These are phyloP conservation scores for Calameuta pallipes DNA, from an alignment of 2,888 invertebrate genomes.

Conservation along the genomic window DNA sequence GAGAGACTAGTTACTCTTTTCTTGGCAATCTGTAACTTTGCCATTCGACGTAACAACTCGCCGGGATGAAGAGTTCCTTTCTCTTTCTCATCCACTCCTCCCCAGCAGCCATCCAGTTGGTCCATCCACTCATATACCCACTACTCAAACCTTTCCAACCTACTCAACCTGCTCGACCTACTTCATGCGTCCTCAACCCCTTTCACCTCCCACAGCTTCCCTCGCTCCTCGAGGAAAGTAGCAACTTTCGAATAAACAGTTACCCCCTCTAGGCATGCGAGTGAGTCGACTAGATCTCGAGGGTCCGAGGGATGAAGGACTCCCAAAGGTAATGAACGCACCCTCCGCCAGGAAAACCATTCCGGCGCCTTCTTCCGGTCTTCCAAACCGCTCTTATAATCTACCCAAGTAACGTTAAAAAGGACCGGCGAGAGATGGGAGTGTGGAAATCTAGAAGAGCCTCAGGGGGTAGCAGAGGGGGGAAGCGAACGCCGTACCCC, in stretches of 20 bases:
- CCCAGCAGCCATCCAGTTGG: too few species aligned
- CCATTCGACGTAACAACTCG: constrained; percentile 51
- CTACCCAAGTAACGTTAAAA: too few species aligned
- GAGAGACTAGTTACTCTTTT: constrained; percentile 29
- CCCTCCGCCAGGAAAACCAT: constrained; percentile 5
- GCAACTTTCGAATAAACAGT: constrained; percentile 36
- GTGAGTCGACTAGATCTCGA: constrained; percentile 17
- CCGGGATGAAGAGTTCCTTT: constrained; percentile 31
- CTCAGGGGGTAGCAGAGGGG: too few species aligned
- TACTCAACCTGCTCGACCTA: constrained; percentile 29
- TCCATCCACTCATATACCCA: too few species aligned
- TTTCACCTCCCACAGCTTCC: constrained; percentile 16
- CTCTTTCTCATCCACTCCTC: constrained; percentile 18
- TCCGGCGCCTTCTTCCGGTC: too few species aligned
- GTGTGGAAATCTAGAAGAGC: too few species aligned
- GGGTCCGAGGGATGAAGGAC: constrained; percentile 29
- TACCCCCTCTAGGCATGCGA: constrained; percentile 20
- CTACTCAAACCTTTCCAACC: background rate
- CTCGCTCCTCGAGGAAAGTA: constrained; percentile 26
- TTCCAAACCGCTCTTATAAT: too few species aligned
- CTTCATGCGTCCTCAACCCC: constrained; percentile 14
- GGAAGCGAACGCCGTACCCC: too few species aligned
- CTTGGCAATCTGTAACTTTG: constrained; percentile 52
- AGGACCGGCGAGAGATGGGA: too few species aligned
- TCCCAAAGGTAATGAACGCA: constrained; percentile 17